phyloP scores from a whole-genome alignment of 2,888 invertebrate species.

The Nesidiocoris tenuis region DNA sequence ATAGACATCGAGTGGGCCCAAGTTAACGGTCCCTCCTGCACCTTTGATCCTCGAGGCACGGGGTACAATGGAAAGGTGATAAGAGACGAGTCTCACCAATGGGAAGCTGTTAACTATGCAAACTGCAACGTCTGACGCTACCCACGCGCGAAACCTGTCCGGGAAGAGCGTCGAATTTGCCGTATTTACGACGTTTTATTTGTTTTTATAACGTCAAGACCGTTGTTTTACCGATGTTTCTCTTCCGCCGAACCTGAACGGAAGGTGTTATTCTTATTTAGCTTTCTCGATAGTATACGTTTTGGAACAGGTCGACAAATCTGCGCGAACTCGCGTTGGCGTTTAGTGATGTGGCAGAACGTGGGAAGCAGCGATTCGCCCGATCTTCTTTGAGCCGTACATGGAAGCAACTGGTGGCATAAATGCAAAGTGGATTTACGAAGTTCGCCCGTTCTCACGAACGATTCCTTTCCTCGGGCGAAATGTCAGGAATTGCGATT shows the following conservation, averaged over 20 bases:
- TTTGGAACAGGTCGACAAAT: neutral
- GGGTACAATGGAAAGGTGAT: neutral
- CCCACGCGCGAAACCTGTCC: neutral
- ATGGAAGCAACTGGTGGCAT: no score
- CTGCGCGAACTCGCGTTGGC: neutral
- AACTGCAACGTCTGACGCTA: neutral
- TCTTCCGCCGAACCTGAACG: neutral
- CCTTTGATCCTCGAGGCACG: neutral
- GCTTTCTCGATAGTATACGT: neutral
- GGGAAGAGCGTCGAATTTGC: neutral
- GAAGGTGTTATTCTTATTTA: neutral
- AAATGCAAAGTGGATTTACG: no score
- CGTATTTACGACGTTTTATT: neutral
- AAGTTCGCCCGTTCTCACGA: no score
- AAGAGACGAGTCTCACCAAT: neutral
- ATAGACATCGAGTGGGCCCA: neutral
- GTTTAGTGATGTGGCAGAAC: neutral
- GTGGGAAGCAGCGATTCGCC: neutral
- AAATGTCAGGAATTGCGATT: no score
- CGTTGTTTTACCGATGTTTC: neutral
- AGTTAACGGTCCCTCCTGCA: neutral
- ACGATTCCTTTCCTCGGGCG: no score
- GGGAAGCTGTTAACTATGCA: neutral
- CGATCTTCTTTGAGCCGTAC: neutral
- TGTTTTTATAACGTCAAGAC: neutral